phyloP scores from a whole-genome alignment of 1,140 invertebrate genomes.

The Eriocheir sinensis region DNA sequence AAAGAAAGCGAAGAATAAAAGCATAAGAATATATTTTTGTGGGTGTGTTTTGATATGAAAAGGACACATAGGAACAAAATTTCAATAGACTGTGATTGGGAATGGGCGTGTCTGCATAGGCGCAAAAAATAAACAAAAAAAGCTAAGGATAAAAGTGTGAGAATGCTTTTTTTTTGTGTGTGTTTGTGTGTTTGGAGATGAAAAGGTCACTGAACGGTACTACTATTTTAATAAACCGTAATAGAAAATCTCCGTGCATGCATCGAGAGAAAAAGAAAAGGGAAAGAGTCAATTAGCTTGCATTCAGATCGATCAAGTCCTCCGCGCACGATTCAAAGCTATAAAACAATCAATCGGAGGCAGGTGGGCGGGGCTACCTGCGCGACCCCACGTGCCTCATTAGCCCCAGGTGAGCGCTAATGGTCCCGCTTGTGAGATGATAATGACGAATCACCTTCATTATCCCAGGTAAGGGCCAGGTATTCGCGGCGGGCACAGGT shows the following conservation, averaged over 20 bases:
- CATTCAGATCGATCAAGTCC: background rate
- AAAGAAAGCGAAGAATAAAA: no score
- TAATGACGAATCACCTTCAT: constrained; percentile 39
- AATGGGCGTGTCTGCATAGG: no score
- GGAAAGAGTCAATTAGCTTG: no score
- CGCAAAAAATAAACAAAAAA: no score
- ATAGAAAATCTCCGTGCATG: no score
- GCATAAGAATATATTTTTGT: no score
- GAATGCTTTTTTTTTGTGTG: no score
- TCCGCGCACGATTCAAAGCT: background rate
- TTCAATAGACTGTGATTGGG: background rate
- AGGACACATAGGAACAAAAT: background rate
- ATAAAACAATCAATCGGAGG: background rate
- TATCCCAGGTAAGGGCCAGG: background rate
- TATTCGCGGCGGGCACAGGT: constrained; percentile 19
- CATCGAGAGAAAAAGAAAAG: no score
- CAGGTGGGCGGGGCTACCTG: background rate
- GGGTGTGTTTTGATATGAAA: background rate
- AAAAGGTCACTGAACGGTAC: background rate
- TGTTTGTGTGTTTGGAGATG: no score
- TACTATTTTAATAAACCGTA: background rate
- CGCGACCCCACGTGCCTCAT: background rate
- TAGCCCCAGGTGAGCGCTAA: constrained; percentile 20
- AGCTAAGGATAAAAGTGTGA: no score
- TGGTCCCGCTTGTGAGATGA: constrained; percentile 30